Conservation (phyloP, 2,113 vertebrate genomes). For the Antechinus stuartii region DNA sequence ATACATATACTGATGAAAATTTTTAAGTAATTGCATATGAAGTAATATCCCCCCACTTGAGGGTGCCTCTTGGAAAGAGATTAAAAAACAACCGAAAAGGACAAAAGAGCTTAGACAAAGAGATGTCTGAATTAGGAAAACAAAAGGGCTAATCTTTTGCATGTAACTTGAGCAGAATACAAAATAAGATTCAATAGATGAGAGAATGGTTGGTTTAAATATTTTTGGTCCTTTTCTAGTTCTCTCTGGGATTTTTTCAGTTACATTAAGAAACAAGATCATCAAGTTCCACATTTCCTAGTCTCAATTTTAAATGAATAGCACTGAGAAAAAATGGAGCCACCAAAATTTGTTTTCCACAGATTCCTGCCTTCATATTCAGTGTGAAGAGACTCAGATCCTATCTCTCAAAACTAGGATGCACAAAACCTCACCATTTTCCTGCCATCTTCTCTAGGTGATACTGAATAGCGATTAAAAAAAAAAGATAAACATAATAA, state of each 20-base stretch:
- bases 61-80: not conserved
- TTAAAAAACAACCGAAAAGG: not conserved
- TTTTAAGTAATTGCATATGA: not conserved
- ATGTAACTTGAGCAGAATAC: not conserved
- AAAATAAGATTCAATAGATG: not conserved
- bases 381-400: constrained; percentile 27
- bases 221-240: not conserved
- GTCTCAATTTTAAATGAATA: constrained; percentile 33
- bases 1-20: not conserved
- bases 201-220: not conserved
- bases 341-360: constrained; percentile 10
- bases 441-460: constrained; percentile 21
- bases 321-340: not conserved
- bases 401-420: constrained; percentile 35
- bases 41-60: not conserved
- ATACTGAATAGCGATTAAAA: constrained; percentile 18
- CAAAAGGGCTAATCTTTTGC: not conserved
- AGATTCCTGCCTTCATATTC: not conserved
- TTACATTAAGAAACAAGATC: constrained; percentile 21
- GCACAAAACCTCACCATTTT: constrained; percentile 12
- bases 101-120: not conserved
- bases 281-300: constrained; percentile 28
- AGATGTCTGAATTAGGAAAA: not conserved
- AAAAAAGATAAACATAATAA: constrained; percentile 43
- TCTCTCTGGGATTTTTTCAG: not conserved